These are phyloP conservation scores for Ephialtes manifestator DNA, from an alignment of 2,888 invertebrate genomes.

Conservation along the genomic window DNA sequence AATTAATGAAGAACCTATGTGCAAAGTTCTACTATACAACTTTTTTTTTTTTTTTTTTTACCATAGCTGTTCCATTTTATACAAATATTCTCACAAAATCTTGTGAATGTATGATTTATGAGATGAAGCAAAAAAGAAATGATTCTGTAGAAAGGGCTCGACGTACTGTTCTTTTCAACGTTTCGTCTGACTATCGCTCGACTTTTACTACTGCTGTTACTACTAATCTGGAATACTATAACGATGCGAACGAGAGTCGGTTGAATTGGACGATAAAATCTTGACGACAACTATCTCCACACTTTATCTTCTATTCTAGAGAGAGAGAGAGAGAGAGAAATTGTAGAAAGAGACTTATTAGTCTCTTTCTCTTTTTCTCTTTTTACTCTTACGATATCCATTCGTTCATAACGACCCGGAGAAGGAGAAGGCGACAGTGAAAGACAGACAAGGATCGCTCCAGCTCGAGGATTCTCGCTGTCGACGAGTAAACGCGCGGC, in stretches of 20 bases:
- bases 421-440: slow-evolving; percentile 1
- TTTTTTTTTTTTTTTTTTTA: not conserved
- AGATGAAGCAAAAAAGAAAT: not conserved
- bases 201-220: slow-evolving; percentile 33
- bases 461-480: slow-evolving; percentile 50
- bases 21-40: no score
- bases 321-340: not conserved
- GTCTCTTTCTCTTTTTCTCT: not conserved
- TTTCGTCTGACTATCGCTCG: slow-evolving; percentile 15
- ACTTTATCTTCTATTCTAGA: not conserved
- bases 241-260: slow-evolving; percentile 3
- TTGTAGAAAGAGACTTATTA: not conserved
- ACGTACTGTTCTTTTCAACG: not conserved
- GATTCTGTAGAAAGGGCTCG: not conserved
- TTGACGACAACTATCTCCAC: not conserved
- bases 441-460: slow-evolving; percentile 41
- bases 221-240: not conserved
- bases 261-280: slow-evolving; percentile 22
- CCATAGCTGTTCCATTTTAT: not conserved
- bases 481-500: slow-evolving; percentile 26
- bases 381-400: not conserved
- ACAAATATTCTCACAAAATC: not conserved
- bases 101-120: not conserved
- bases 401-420: not conserved
- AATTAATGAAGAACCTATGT: no score